Conservation (phyloP, 2,113 vertebrate genomes). For the Himantopus leucocephalus region DNA sequence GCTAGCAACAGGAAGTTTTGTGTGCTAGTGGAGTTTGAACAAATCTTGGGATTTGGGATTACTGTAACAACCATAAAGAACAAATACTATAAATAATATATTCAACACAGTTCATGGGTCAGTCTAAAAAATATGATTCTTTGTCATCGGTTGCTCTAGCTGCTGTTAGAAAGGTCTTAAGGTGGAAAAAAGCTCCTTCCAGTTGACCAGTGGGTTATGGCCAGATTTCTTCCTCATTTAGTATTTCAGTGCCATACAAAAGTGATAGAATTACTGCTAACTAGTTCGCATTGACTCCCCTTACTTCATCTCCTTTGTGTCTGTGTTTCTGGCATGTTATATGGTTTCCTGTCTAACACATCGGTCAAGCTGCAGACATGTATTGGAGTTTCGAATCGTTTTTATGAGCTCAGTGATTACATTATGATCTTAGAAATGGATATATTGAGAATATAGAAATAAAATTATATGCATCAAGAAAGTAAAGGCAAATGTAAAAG, state of each 20-base stretch:
- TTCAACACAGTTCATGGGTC: neutral
- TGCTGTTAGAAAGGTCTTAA: neutral
- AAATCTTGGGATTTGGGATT: slow-evolving; percentile 12
- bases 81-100: neutral
- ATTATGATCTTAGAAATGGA: neutral
- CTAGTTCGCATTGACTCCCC: neutral
- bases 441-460: neutral
- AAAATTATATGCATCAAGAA: neutral
- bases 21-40: neutral
- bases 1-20: neutral
- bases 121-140: neutral
- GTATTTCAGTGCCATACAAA: neutral
- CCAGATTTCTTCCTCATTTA: neutral
- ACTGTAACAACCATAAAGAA: neutral
- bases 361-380: neutral
- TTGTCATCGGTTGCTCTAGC: neutral
- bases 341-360: neutral
- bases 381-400: neutral
- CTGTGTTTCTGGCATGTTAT: neutral
- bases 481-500: neutral
- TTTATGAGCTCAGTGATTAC: neutral
- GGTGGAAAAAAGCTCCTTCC: neutral
- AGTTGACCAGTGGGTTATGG: neutral
- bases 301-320: neutral
- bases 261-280: neutral